phyloP scores from a whole-genome alignment of 2,888 invertebrate genomes.

The Drosophila paucipuncta region DNA sequence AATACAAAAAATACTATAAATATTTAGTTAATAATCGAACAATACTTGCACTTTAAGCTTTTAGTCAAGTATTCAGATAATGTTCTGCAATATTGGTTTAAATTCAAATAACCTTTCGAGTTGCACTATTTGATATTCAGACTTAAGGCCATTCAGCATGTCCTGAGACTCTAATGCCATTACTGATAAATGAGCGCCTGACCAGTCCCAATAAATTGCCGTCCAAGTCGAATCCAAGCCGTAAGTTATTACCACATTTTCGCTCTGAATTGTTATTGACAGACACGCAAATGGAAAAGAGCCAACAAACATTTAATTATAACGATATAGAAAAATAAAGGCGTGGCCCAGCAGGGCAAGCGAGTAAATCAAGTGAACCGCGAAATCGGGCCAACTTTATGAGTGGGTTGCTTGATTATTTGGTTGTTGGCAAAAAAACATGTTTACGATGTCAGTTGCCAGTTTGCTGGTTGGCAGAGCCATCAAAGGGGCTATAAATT shows the following conservation, averaged over 20 bases:
- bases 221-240: slow-evolving; percentile 11
- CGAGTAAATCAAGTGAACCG: slow-evolving; percentile 7
- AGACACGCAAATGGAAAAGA: slow-evolving; percentile 46
- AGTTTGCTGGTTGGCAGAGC: slow-evolving; percentile 8
- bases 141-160: neutral
- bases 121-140: neutral
- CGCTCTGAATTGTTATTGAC: slow-evolving; percentile 24
- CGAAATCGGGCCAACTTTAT: neutral
- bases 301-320: slow-evolving; percentile 48
- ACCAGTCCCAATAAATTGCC: slow-evolving; percentile 27
- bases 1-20: too few species aligned
- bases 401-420: slow-evolving; percentile 8
- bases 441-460: slow-evolving; percentile 1
- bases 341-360: neutral
- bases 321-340: slow-evolving; percentile 6
- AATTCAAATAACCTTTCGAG: neutral
- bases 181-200: slow-evolving; percentile 36
- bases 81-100: too few species aligned
- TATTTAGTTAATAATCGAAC: too few species aligned
- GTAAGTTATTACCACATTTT: slow-evolving; percentile 29
- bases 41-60: too few species aligned
- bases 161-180: neutral
- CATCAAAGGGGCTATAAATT: slow-evolving; percentile 16
- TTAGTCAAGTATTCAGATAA: too few species aligned
- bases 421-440: slow-evolving; percentile 20